These are phyloP conservation scores for Charanyca ferruginea DNA, from an alignment of 2,888 invertebrate species.

Conservation along the genomic window DNA sequence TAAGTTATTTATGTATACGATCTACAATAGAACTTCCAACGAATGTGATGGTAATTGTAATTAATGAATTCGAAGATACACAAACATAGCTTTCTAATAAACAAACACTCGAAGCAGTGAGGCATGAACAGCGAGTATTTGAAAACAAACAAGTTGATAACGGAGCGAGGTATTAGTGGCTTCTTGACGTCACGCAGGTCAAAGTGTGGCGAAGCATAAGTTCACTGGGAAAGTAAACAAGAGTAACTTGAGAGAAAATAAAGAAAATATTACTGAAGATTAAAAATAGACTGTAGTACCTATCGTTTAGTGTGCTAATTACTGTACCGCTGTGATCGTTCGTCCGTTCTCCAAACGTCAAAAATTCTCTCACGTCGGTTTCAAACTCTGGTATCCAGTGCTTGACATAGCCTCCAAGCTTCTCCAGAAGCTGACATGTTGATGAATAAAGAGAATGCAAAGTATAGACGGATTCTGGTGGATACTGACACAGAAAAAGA, in stretches of 20 bases:
- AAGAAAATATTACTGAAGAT: slow-evolving; percentile 2
- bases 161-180: slow-evolving; percentile 12
- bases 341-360: background rate
- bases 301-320: background rate
- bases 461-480: background rate
- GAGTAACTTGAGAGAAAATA: background rate
- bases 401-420: background rate
- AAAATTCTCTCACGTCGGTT: background rate
- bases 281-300: background rate
- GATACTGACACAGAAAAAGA: background rate
- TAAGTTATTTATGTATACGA: slow-evolving; percentile 13
- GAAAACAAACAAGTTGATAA: slow-evolving; percentile 34
- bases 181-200: slow-evolving; percentile 28
- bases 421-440: background rate
- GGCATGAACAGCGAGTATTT: slow-evolving; percentile 13
- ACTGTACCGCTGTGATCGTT: background rate
- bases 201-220: slow-evolving; percentile 26
- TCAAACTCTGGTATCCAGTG: background rate
- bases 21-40: slow-evolving; percentile 19
- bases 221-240: slow-evolving; percentile 42
- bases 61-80: slow-evolving; percentile 16
- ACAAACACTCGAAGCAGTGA: slow-evolving; percentile 14
- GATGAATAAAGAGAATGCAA: background rate
- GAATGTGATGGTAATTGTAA: slow-evolving; percentile 10
- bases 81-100: slow-evolving; percentile 30